These are phyloP conservation scores for Melanostoma mellinum DNA, from an alignment of 2,888 invertebrate species.

Conservation along the genomic window DNA sequence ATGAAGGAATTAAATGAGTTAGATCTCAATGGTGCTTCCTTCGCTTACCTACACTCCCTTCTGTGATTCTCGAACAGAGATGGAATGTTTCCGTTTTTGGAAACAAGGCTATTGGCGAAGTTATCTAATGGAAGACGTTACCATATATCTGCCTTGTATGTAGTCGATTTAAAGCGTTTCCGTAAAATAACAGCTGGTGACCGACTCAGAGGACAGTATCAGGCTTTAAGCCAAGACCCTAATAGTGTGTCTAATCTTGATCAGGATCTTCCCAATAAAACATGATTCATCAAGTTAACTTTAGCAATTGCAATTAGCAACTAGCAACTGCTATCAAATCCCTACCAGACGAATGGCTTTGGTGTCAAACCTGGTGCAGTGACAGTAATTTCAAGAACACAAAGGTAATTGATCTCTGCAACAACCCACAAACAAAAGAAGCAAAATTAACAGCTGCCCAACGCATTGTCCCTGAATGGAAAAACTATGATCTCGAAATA, in stretches of 20 bases:
- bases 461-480: too few species aligned
- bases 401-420: conserved; percentile 83
- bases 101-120: conserved; percentile 86
- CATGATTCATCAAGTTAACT: conserved; percentile 88
- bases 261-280: conserved; percentile 91
- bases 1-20: conserved; percentile 80
- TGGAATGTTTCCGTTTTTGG: too few species aligned
- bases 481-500: too few species aligned
- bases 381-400: conserved; percentile 93
- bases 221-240: conserved; percentile 99
- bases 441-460: too few species aligned
- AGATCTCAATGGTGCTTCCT: conserved; percentile 97
- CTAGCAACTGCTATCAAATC: conserved; percentile 98
- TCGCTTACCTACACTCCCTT: conserved; percentile 97
- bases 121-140: conserved; percentile 96
- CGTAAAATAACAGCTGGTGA: conserved; percentile 99
- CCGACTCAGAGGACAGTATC: conserved; percentile 98
- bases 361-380: conserved; percentile 99
- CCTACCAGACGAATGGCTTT: conserved; percentile 83
- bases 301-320: too few species aligned
- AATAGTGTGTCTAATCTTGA: conserved; percentile 97
- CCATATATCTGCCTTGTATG: conserved; percentile 98
- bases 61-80: conserved; percentile 84
- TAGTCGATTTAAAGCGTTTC: conserved; percentile 98
- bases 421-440: too few species aligned